Base-by-base conservation (phyloP, 2,113 vertebrate species). In the Dunckerocampus dactyliophorus region DNA sequence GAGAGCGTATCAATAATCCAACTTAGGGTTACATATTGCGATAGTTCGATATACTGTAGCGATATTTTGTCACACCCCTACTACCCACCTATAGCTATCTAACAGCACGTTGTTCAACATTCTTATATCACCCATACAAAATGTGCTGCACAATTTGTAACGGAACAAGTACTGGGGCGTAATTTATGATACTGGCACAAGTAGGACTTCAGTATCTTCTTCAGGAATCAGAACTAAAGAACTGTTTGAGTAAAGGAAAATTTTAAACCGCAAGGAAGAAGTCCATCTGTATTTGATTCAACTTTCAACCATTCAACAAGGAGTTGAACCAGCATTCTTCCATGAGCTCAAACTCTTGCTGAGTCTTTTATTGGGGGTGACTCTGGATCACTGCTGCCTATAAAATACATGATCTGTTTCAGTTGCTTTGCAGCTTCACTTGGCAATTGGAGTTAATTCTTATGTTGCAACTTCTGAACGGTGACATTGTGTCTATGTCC, bases 401-500 rank as follows among this genome's bases (percentile, higher is more conserved):
- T 58, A 7, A 45, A 46, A 20, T 31, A 56, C 2, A 8, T 2
- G 34, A 37, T 53, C 24, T 59, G 19, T 59, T 34, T 42, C 24
- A 28, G 47, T 39, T 16, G 19, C 14, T 34, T 17, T 50, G 13
- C 13, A 54, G 48, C 42, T 13, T 31, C 21, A 24, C 46, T 49
- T 49, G 8, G 47, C 19, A 49, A 49, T 49, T 8, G 11, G 19
- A 48, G 2, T 52, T 52, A 14, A 16, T 9, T 31, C 24, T 17
- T 10, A 34, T 9, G 16, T 20, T 9, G 20, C 9, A 19, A 12
- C 11, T 56, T n/a, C 53, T 55, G 31, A 55, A 39, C 54, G 65
- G 34, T 46, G 46, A 67, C 17, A 69, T 50, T 55, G 22, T 63
- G 54, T 72, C 34, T 59, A 11, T 22, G 61, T 39, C 9, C 13